These are phyloP conservation scores for Emydoidea blandingii DNA, from an alignment of 2,797 vertebrate species.

Conservation along the genomic window DNA sequence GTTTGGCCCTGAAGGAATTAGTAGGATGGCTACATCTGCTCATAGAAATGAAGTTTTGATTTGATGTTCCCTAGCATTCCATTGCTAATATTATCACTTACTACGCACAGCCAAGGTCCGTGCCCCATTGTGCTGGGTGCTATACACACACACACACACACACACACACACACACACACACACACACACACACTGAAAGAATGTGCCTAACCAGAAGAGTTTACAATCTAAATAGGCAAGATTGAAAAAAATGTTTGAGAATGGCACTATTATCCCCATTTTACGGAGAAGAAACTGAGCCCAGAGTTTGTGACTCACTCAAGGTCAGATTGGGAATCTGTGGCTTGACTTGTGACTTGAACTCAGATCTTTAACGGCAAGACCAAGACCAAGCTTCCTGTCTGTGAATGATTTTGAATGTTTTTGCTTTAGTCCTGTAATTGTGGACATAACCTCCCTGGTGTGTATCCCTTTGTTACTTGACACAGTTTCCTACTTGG, in stretches of 20 bases:
- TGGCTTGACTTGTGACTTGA: neutral
- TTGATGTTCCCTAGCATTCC: neutral
- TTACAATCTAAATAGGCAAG: neutral
- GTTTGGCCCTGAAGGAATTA: neutral
- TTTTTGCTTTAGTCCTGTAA: neutral
- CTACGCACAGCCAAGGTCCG: neutral
- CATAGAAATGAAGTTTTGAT: fast-evolving
- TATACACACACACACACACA: neutral
- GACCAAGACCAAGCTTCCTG: neutral
- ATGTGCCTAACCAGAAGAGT: neutral
- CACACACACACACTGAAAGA: neutral
- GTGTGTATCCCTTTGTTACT: neutral
- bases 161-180: neutral
- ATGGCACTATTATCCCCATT: neutral
- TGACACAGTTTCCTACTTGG: neutral
- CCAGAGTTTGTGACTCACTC: neutral
- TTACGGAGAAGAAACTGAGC: neutral
- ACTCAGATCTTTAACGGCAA: neutral
- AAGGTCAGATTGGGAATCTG: neutral
- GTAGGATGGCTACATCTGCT: neutral
- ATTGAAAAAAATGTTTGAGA: neutral
- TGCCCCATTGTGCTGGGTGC: neutral
- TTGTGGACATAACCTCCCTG: neutral
- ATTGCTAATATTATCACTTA: neutral
- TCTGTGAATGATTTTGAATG: neutral